Percentiles rank a stretch among this genome's conserved stretches.
phyloP scores from a whole-genome alignment of 2,888 invertebrate genomes.

The Callyntrura sp. region DNA sequence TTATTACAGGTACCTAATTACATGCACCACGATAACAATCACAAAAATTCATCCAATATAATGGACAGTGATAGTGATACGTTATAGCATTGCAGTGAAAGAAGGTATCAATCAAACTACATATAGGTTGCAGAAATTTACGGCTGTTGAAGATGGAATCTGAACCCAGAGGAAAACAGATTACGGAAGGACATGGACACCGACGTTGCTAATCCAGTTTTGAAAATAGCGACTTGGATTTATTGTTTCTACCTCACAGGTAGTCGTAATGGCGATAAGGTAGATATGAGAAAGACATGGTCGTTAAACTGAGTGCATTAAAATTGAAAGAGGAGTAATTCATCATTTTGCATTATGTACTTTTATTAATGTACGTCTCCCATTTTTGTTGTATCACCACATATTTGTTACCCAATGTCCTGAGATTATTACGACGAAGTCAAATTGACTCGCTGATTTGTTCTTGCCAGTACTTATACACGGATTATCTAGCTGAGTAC shows the following conservation, averaged over 20 bases:
- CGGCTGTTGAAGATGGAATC: background rate
- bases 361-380: background rate
- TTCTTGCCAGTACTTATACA: background rate
- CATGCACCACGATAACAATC: no score
- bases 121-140: background rate
- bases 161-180: background rate
- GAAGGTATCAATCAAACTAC: background rate
- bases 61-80: no score
- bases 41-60: no score
- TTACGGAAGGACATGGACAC: constrained; percentile 59
- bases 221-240: background rate
- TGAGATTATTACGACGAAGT: background rate
- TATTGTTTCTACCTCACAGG: no score
- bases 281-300: background rate
- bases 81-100: no score
- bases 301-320: background rate
- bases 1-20: no score
- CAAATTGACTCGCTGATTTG: constrained; percentile 31
- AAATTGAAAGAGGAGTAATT: constrained; percentile 1
- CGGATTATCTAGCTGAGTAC: background rate
- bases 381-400: background rate
- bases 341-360: constrained; percentile 5
- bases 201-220: background rate
- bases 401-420: background rate
- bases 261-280: background rate